Base-by-base conservation (phyloP, 1,140 invertebrate species). In the Ganaspis sp. region DNA sequence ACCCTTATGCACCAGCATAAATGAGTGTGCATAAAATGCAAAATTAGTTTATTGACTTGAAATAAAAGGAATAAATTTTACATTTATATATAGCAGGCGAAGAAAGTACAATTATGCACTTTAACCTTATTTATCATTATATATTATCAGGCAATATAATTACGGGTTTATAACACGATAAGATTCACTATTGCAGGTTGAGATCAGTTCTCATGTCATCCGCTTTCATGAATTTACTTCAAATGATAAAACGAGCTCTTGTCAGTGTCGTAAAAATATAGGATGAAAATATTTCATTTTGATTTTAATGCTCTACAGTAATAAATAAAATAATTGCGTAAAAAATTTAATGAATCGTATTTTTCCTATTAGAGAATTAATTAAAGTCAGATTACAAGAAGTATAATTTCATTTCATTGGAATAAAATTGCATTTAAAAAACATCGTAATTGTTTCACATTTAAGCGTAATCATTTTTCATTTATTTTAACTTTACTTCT, bases 251-350 rank as follows among this genome's bases (percentile, higher is more conserved):
- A 49, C 45, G 45, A 49, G 15, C 45, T 17, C 45, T 49, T 49
- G 45, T 49, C 45, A 6, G 15, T 49, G n/a, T 49, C 45, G 45
- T 49, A 17, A 49, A 49, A 49, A 49, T 4, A 8, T 49, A 17
- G 6, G n/a, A 49, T 49, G n/a, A 49, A 49, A 49, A 49, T 49
- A 49, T 49, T 49, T 49, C 45, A 49, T 49, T 49, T 49, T 49
- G 45, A 49, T 49, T 49, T 49, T 49, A 49, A 15, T 15, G 12
- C 17, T n/a, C 4, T 5, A n/a, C n/a, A 49, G 38, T 9, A 49
- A 49, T 49, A 17, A 49, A 17, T 49, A 49, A 49, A 40, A 40
- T 40, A 11, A 40, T 11, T 40, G 38, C 38, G 12, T 40, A 4
- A 11, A 40, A 40, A 40, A 40, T 17, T 17, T 49, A 49, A 49